These are phyloP conservation scores for Epizoanthus scotinus DNA, from an alignment of 92 coral and sea anemone genomes.

Conservation along the genomic window DNA sequence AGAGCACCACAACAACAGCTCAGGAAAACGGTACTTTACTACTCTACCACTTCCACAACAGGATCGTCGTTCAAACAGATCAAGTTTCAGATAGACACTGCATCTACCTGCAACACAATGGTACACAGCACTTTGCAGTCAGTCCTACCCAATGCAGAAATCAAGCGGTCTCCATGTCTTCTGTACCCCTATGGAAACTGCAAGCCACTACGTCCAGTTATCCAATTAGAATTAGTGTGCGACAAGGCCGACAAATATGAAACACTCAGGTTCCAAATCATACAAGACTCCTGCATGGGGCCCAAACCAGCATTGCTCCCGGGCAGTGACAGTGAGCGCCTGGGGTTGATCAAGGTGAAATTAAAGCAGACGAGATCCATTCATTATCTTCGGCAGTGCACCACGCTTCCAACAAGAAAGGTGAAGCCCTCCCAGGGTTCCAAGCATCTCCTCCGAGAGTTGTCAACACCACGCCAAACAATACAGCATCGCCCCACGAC, in stretches of 20 bases:
- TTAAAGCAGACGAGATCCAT: too few species aligned
- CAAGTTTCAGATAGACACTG: conserved; percentile 65
- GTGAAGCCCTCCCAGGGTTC: too few species aligned
- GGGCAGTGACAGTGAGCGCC: too few species aligned
- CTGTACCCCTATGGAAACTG: conserved; percentile 56
- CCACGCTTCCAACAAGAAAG: too few species aligned
- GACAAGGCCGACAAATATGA: conserved; percentile 38
- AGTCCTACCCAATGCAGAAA: conserved; percentile 30
- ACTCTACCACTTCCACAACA: conserved; percentile 54
- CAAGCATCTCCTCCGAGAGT: too few species aligned
- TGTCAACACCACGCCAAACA: too few species aligned
- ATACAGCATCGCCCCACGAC: too few species aligned
- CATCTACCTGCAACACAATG: conserved; percentile 63
- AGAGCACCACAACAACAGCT: conserved; percentile 1
- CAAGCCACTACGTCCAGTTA: conserved; percentile 51
- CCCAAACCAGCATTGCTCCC: too few species aligned
- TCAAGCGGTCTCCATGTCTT: conserved; percentile 28
- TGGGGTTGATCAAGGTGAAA: too few species aligned
- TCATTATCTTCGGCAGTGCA: too few species aligned
- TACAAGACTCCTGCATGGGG: conserved; percentile 43
- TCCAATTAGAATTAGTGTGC: conserved; percentile 47
- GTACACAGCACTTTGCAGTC: conserved; percentile 37
- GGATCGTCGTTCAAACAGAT: conserved; percentile 44
- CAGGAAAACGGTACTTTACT: conserved; percentile 47
- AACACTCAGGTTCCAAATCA: conserved; percentile 46